Evolutionary conservation across 2,797 vertebrate species (phyloP).

Genomic region (Anabas testudineus): DNA sequence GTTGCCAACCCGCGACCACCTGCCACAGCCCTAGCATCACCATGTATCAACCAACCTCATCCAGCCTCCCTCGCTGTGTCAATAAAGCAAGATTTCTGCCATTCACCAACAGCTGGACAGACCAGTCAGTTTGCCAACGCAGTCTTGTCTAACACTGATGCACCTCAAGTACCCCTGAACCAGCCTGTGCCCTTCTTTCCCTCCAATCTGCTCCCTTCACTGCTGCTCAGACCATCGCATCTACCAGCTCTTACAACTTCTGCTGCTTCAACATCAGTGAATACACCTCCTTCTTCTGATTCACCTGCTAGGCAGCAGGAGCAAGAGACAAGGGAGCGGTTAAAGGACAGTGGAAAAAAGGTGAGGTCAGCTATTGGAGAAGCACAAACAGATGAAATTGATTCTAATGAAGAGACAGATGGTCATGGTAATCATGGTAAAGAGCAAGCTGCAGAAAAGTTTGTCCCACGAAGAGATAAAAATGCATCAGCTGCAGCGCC

Average conservation of each 20-base stretch:
- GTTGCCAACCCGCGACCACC: slow-evolving; percentile 20
- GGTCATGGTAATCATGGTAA: background rate
- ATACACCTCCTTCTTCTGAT: background rate
- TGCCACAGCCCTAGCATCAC: background rate
- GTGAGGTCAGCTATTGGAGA: background rate
- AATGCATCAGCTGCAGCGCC: slow-evolving; percentile 78
- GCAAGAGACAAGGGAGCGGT: background rate
- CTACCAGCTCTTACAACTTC: slow-evolving; percentile 52
- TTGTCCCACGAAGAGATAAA: slow-evolving; percentile 81
- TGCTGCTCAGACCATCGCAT: slow-evolving; percentile 64
- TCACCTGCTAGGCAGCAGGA: slow-evolving; percentile 7
- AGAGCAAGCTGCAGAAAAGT: background rate
- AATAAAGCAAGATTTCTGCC: slow-evolving; percentile 35
- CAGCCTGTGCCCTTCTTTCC: slow-evolving; percentile 21
- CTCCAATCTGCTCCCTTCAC: slow-evolving; percentile 2
- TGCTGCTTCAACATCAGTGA: background rate
- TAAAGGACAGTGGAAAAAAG: background rate
- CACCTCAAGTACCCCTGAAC: slow-evolving; percentile 26
- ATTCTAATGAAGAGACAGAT: background rate
- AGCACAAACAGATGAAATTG: background rate
- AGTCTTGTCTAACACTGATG: slow-evolving; percentile 11
- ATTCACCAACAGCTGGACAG: slow-evolving; percentile 29
- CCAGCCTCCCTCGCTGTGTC: background rate
- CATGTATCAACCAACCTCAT: slow-evolving; percentile 5
- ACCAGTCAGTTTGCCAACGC: slow-evolving; percentile 52